Conservation (phyloP, 1,140 invertebrate species). For the Zelostemma sp. region DNA sequence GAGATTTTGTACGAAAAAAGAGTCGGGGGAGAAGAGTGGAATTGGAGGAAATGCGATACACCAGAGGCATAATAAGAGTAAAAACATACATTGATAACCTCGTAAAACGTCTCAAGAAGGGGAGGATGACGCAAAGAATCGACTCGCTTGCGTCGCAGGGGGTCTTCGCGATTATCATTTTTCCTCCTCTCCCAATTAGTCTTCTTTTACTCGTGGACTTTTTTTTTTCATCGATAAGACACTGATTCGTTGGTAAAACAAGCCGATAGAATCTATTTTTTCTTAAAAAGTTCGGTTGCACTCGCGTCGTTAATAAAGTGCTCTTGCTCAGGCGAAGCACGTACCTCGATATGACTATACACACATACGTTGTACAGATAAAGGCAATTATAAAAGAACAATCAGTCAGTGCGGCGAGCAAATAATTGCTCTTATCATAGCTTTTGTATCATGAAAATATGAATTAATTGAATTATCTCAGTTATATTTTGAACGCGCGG, state of each 20-base stretch:
- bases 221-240: constrained; percentile 22
- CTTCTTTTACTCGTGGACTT: constrained; percentile 17
- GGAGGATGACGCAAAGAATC: constrained; percentile 48
- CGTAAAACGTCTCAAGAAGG: constrained; percentile 30
- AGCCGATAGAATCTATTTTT: too few species aligned
- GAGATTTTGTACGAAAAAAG: too few species aligned
- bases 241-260: not conserved
- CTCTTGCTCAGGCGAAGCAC: too few species aligned
- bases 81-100: constrained; percentile 48
- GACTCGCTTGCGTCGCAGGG: constrained; percentile 47
- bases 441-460: constrained; percentile 26
- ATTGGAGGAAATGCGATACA: constrained; percentile 36
- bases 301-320: too few species aligned
- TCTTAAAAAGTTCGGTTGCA: too few species aligned
- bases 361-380: too few species aligned
- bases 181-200: constrained; percentile 11
- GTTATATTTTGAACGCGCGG: constrained; percentile 26
- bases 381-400: not conserved
- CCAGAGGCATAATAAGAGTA: too few species aligned
- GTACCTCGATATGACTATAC: too few species aligned
- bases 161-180: constrained; percentile 40
- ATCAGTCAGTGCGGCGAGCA: constrained; percentile 9
- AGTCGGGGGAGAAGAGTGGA: not conserved
- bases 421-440: constrained; percentile 21
- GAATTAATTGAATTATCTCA: constrained; percentile 38